A percentile compares a stretch with the other conserved stretches of the same genome.
These are phyloP conservation scores for Chelon auratus DNA, from an alignment of 2,797 vertebrate genomes.

Conservation along the genomic window DNA sequence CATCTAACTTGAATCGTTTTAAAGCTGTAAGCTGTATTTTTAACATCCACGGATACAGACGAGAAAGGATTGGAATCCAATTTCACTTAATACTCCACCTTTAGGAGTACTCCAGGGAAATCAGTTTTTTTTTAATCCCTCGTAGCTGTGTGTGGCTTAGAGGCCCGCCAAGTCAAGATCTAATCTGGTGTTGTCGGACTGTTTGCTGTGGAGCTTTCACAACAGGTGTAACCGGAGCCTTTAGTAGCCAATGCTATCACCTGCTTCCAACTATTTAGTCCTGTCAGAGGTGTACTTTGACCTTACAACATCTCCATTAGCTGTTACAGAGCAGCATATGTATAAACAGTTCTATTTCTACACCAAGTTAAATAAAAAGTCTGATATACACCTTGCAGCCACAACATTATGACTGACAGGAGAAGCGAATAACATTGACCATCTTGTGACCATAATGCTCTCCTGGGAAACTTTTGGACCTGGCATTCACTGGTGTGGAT, in stretches of 20 bases:
- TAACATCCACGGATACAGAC: conserved; percentile 42
- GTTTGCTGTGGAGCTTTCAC: conserved; percentile 42
- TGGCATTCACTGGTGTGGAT: too few relatives aligned
- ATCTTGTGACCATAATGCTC: too few relatives aligned
- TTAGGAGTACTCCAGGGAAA: conserved; percentile 70
- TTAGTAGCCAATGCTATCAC: neutral
- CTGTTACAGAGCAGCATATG: neutral
- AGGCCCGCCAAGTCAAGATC: conserved; percentile 57
- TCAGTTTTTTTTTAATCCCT: conserved; percentile 73
- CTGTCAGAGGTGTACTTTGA: neutral
- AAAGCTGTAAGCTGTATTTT: conserved; percentile 36
- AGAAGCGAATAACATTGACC: too few relatives aligned
- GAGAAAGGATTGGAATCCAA: conserved; percentile 69
- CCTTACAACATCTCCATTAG: neutral
- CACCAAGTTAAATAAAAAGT: too few relatives aligned
- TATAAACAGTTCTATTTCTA: too few relatives aligned
- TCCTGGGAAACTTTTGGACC: too few relatives aligned
- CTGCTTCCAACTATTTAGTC: neutral
- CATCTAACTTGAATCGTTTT: conserved; percentile 21
- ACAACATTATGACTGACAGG: too few relatives aligned
- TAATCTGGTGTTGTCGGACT: conserved; percentile 54
- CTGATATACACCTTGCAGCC: too few relatives aligned
- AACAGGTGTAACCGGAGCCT: conserved; percentile 1
- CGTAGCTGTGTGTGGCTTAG: conserved; percentile 47
- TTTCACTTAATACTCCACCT: conserved; percentile 71